Conservation (phyloP, 2,888 invertebrate genomes). For the Drosophila yooni region DNA sequence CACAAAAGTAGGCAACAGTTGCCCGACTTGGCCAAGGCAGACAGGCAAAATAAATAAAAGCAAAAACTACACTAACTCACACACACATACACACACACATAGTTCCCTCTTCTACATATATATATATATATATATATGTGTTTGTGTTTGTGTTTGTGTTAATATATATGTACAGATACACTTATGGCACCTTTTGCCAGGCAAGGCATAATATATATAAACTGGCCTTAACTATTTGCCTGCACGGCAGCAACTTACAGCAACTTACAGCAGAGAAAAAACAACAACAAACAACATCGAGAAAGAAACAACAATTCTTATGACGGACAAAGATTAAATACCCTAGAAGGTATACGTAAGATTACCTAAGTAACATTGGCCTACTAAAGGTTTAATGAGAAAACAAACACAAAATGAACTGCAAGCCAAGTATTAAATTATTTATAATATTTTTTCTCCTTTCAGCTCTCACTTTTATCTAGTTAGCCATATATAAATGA, state of each 20-base stretch:
- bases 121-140: neutral
- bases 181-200: constrained; percentile 77
- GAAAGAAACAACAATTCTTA: constrained; percentile 1
- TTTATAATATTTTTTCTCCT: neutral
- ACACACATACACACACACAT: neutral
- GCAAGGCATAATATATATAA: constrained; percentile 79
- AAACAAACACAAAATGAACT: neutral
- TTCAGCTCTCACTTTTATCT: neutral
- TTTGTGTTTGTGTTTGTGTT: neutral
- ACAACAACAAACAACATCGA: constrained; percentile 25
- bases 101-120: neutral
- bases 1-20: constrained; percentile 75
- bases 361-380: neutral
- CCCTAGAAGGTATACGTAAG: constrained; percentile 9
- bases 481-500: neutral
- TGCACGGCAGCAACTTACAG: constrained; percentile 44
- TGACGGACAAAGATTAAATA: constrained; percentile 11
- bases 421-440: neutral
- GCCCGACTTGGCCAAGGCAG: constrained; percentile 32
- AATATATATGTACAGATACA: constrained; percentile 33
- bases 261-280: constrained; percentile 17
- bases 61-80: constrained; percentile 34
- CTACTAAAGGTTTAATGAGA: neutral
- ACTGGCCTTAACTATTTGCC: constrained; percentile 75
- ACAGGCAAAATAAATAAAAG: constrained; percentile 49